Conservation (phyloP, 1,140 invertebrate genomes). For the Ceratoteleas bidentatus region DNA sequence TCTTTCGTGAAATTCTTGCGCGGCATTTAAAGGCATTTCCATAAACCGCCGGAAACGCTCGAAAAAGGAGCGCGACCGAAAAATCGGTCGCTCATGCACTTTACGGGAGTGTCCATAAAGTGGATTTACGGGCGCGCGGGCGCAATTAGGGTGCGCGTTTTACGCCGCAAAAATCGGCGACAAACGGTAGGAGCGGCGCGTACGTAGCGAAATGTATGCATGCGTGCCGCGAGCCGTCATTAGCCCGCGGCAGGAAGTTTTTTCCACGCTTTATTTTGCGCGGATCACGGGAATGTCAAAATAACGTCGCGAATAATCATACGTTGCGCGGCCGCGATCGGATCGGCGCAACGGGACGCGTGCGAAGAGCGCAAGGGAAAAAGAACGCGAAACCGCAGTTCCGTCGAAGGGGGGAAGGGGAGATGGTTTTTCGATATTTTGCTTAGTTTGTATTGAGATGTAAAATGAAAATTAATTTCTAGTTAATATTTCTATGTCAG, state of each 20-base stretch:
- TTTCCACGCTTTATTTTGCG: slow-evolving; percentile 26
- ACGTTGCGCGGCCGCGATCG: slow-evolving; percentile 17
- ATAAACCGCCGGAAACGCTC: too few species aligned
- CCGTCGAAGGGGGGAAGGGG: too few species aligned
- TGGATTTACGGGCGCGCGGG: too few species aligned
- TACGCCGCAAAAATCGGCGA: slow-evolving; percentile 6
- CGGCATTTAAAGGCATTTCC: too few species aligned
- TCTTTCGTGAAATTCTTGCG: too few species aligned
- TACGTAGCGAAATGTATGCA: slow-evolving; percentile 20
- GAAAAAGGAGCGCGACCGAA: too few species aligned
- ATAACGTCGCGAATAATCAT: slow-evolving; percentile 37
- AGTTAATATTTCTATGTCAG: too few species aligned
- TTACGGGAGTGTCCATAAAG: too few species aligned
- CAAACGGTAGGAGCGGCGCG: not conserved
- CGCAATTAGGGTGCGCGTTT: slow-evolving; percentile 4
- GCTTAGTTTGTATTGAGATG: not conserved
- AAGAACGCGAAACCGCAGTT: not conserved
- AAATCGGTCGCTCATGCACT: too few species aligned
- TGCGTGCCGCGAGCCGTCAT: slow-evolving; percentile 24
- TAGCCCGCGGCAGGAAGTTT: slow-evolving; percentile 32
- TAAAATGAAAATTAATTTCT: too few species aligned
- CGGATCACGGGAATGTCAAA: slow-evolving; percentile 32
- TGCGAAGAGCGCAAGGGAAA: not conserved
- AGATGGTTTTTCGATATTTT: not conserved
- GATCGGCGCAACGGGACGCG: slow-evolving; percentile 22